Evolutionary conservation across 2,797 vertebrate genomes (phyloP).

Genomic region (Heterohyrax brucei): DNA sequence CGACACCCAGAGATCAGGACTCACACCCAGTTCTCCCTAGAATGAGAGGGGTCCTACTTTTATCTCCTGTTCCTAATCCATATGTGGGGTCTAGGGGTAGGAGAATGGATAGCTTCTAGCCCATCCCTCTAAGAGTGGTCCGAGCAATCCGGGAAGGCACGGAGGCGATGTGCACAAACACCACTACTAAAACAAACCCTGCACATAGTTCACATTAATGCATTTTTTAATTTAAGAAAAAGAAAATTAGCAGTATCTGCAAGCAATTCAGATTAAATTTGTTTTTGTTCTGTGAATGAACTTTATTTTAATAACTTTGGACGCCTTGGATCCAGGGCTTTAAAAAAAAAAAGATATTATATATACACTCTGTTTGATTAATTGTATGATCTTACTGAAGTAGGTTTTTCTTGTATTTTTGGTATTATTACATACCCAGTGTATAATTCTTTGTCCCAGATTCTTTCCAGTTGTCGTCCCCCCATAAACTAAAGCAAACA

Average conservation of each 20-base stretch:
- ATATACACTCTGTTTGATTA: constrained; percentile 94
- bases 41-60: constrained; percentile 58
- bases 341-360: constrained; percentile 93
- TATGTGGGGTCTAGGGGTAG: constrained; percentile 59
- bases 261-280: constrained; percentile 99
- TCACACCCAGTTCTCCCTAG: constrained; percentile 90
- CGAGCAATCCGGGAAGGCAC: constrained; percentile 88
- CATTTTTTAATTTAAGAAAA: constrained; percentile 95
- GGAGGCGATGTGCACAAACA: constrained; percentile 93
- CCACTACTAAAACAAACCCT: constrained; percentile 92
- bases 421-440: constrained; percentile 94
- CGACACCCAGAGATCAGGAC: constrained; percentile 95
- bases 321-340: constrained; percentile 99
- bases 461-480: constrained; percentile 66
- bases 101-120: constrained; percentile 81
- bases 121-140: constrained; percentile 75
- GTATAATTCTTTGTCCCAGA: constrained; percentile 86
- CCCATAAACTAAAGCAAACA: constrained; percentile 69
- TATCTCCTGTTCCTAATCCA: constrained; percentile 77
- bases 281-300: constrained; percentile 99
- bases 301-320: constrained; percentile 99
- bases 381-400: constrained; percentile 95
- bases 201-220: constrained; percentile 94
- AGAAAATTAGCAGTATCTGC: constrained; percentile 99
- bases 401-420: constrained; percentile 93